Evolutionary conservation across 2,113 vertebrate species (phyloP), one percentile per base, ranked within the genome.

Genomic region (Synodontis membranacea): DNA sequence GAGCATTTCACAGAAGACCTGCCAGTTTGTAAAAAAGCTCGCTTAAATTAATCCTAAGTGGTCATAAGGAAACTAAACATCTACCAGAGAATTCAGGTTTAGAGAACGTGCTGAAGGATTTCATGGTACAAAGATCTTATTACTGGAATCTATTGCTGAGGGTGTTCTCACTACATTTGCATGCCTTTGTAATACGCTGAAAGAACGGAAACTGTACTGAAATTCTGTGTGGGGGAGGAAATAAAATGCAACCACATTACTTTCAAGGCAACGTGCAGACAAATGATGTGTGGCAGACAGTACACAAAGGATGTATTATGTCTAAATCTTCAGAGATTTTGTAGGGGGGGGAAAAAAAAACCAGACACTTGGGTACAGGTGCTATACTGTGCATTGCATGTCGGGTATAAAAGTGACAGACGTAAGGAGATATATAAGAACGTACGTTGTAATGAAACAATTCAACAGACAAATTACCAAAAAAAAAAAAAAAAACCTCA

Each of bases 181-280:
- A 54, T 42, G 25, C 48, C 46, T 86, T 42, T 75, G 15, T 46
- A 58, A 75, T 84, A 52, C 31, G 85, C 28, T 72, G 46, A 81
- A 70, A n/a, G 39, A 46, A 74, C 56, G 79, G 79, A 86, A 82
- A 86, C 11, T 5, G 48, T 81, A 70, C 50, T 37, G 62, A 28
- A 44, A 44, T 56, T 54, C 8, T 39, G 34, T 42, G 52, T 31
- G 15, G 42, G 46, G 19, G 50, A 46, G 54, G 79, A 80, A 72
- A 60, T 44, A 6, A 84, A 46, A 82, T 56, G 39, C 74, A 82
- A 86, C 64, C 85, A 56, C 50, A 74, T 28, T 82, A 82, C 85
- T 86, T 58, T 82, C 50, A 66, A 68, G 60, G 72, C 58, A 68
- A 56, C 17, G 44, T 50, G 46, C 44, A 76, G 25, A 50, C 74